These are phyloP conservation scores for Cerastis rubricosa DNA, from an alignment of 2,888 invertebrate species.

Conservation along the genomic window DNA sequence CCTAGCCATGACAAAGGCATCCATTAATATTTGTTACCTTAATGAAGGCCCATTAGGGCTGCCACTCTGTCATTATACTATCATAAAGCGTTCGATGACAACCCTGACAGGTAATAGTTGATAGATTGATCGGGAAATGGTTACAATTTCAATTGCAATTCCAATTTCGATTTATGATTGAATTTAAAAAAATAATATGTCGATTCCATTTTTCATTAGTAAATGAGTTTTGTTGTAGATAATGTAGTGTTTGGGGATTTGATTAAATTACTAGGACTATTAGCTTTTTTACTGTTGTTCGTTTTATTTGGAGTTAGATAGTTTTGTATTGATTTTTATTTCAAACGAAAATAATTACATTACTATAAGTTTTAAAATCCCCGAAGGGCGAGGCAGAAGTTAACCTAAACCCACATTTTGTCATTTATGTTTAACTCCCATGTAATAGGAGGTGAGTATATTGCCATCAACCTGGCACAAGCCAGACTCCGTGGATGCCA, in stretches of 20 bases:
- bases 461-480: background rate
- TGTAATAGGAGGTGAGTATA: background rate
- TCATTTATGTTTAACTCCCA: background rate
- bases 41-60: constrained; percentile 62
- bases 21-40: constrained; percentile 64
- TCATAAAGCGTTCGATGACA: constrained; percentile 59
- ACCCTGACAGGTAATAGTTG: constrained; percentile 64
- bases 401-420: background rate
- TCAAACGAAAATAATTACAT: too few species aligned
- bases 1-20: constrained; percentile 44
- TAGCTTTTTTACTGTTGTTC: background rate
- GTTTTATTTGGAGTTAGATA: background rate
- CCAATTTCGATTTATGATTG: constrained; percentile 58
- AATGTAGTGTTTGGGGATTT: constrained; percentile 36
- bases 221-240: constrained; percentile 34
- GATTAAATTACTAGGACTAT: constrained; percentile 11
- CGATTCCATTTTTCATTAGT: constrained; percentile 48
- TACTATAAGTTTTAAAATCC: background rate
- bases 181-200: constrained; percentile 59
- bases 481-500: background rate
- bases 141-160: constrained; percentile 65
- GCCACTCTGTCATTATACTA: constrained; percentile 61
- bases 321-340: background rate
- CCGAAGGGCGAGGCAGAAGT: background rate
- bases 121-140: constrained; percentile 64